Percentiles rank a stretch among this genome's conserved stretches.
phyloP scores from a whole-genome alignment of 2,888 invertebrate species.

The Saturnia pavonia region DNA sequence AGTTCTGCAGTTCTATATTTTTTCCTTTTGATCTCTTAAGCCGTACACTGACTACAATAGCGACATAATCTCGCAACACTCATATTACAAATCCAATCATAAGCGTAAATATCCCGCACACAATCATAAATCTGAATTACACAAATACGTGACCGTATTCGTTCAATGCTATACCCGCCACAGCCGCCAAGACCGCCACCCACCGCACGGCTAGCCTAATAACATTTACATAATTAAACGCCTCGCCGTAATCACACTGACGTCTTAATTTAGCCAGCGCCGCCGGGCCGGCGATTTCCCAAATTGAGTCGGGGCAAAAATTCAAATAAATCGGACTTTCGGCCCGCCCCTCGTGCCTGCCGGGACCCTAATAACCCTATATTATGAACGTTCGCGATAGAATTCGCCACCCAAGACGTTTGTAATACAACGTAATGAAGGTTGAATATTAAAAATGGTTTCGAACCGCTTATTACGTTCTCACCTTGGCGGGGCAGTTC shows the following conservation, averaged over 20 bases:
- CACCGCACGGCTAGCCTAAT: slow-evolving; percentile 63
- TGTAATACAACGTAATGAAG: slow-evolving; percentile 81
- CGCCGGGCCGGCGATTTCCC: slow-evolving; percentile 79
- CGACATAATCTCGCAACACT: slow-evolving; percentile 15
- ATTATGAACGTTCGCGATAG: slow-evolving; percentile 80
- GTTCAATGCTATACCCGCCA: slow-evolving; percentile 58
- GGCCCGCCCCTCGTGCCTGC: slow-evolving; percentile 62
- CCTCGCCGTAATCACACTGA: slow-evolving; percentile 77
- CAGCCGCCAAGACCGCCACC: slow-evolving; percentile 53
- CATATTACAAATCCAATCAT: slow-evolving; percentile 35
- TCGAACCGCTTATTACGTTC: slow-evolving; percentile 81
- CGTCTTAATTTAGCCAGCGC: slow-evolving; percentile 80
- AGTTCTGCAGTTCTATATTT: too few relatives aligned
- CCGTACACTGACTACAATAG: not conserved
- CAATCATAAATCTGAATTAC: slow-evolving; percentile 64
- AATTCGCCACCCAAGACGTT: slow-evolving; percentile 82
- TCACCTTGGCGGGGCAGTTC: slow-evolving; percentile 76
- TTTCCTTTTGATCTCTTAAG: not conserved
- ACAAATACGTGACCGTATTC: slow-evolving; percentile 70
- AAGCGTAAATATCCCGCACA: slow-evolving; percentile 32
- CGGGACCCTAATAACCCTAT: slow-evolving; percentile 70
- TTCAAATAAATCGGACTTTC: slow-evolving; percentile 78
- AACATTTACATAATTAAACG: slow-evolving; percentile 82
- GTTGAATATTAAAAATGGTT: slow-evolving; percentile 80
- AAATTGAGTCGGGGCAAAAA: slow-evolving; percentile 81